phyloP scores from a whole-genome alignment of 1,140 invertebrate genomes.

The Anastrepha obliqua region DNA sequence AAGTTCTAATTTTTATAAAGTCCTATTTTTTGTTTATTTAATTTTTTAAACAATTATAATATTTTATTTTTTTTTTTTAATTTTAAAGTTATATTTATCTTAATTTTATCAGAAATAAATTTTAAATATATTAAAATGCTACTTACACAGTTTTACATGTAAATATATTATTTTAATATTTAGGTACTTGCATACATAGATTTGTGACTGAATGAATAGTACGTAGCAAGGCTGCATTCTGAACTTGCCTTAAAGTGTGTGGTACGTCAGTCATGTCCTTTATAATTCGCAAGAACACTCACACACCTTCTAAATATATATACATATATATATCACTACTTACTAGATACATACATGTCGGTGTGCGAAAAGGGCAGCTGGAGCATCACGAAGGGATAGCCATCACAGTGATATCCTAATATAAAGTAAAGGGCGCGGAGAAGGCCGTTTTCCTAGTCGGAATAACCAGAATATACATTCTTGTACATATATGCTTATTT shows the following conservation, averaged over 20 bases:
- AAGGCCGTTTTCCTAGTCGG: background rate
- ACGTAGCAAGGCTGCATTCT: background rate
- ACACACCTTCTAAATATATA: background rate
- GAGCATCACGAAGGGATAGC: background rate
- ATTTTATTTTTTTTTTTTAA: background rate
- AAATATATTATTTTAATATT: background rate
- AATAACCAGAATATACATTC: background rate
- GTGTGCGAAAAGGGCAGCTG: background rate
- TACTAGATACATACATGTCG: background rate
- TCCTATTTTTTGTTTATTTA: background rate
- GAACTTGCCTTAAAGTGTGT: background rate
- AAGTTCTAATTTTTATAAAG: constrained; percentile 61
- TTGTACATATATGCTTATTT: background rate
- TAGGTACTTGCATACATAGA: background rate
- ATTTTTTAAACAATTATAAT: background rate
- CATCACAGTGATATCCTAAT: background rate
- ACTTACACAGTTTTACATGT: background rate
- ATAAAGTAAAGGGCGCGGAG: constrained; percentile 9
- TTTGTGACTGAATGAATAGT: no score
- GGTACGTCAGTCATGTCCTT: constrained; percentile 30
- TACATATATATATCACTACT: background rate
- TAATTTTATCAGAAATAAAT: background rate
- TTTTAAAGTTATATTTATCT: background rate
- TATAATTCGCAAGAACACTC: constrained; percentile 17
- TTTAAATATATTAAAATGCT: background rate